Evolutionary conservation across 2,888 invertebrate genomes (phyloP).

Genomic region (Conchocele bisecta): DNA sequence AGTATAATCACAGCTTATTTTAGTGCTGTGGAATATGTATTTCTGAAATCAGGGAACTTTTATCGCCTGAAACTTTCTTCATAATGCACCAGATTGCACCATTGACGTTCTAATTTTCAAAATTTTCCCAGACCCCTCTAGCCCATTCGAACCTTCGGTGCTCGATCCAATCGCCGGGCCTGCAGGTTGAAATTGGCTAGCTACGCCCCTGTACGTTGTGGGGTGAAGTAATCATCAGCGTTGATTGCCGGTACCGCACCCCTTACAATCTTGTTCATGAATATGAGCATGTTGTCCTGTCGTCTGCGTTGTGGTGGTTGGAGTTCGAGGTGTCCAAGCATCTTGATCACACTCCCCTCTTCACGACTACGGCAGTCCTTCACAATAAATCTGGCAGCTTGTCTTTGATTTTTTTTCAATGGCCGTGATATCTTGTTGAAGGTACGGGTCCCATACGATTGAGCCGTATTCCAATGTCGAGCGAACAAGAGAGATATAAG

Average conservation of each 20-base stretch:
- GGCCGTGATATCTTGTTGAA: slow-evolving; percentile 10
- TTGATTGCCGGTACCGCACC: slow-evolving; percentile 4
- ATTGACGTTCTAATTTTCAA: too few species aligned
- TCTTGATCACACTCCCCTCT: not conserved
- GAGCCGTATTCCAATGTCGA: too few species aligned
- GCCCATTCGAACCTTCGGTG: too few species aligned
- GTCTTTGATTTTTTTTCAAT: slow-evolving; percentile 3
- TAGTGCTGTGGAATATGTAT: too few species aligned
- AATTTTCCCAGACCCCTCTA: too few species aligned
- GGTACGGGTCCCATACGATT: slow-evolving; percentile 1
- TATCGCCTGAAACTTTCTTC: too few species aligned
- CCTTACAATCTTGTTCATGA: not conserved
- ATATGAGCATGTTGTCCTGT: not conserved
- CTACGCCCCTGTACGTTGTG: not conserved
- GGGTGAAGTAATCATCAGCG: not conserved
- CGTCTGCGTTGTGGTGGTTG: not conserved
- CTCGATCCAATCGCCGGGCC: too few species aligned
- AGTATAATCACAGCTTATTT: too few species aligned
- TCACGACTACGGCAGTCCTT: not conserved
- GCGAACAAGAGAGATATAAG: too few species aligned
- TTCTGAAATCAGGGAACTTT: too few species aligned
- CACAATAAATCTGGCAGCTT: not conserved
- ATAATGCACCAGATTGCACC: too few species aligned
- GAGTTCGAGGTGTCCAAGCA: not conserved
- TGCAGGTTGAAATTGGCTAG: slow-evolving; percentile 5